A percentile compares a stretch with the other conserved stretches of the same genome.
phyloP scores from a whole-genome alignment of 1,140 invertebrate species.

The Lordiphosa stackelbergi region DNA sequence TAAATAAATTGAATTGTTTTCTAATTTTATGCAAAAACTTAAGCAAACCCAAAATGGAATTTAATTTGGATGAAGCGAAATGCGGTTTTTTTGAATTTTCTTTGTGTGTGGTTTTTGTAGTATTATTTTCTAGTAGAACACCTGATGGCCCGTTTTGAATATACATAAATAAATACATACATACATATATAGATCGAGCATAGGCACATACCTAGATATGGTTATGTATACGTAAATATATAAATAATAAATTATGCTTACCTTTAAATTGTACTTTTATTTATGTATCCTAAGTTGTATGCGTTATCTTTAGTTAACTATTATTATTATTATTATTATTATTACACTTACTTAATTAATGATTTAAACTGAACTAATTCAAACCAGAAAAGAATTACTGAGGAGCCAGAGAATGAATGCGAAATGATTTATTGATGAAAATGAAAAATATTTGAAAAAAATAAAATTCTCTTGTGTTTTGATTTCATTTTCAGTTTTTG shows the following conservation, averaged over 20 bases:
- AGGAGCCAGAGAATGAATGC: conserved; percentile 39
- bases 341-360: conserved; percentile 72
- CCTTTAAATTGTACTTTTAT: conserved; percentile 63
- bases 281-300: conserved; percentile 72
- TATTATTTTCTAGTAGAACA: conserved; percentile 66
- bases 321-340: conserved; percentile 45
- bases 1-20: conserved; percentile 74
- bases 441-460: conserved; percentile 30
- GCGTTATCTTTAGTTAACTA: conserved; percentile 72
- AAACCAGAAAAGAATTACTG: conserved; percentile 35
- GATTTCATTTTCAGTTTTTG: conserved; percentile 2
- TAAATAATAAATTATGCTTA: conserved; percentile 64
- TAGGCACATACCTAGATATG: conserved; percentile 42
- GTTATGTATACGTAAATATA: conserved; percentile 57
- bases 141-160: conserved; percentile 40
- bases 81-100: conserved; percentile 34
- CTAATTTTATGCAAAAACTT: conserved; percentile 67
- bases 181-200: conserved; percentile 27
- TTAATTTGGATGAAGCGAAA: conserved; percentile 16
- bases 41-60: conserved; percentile 36
- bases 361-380: conserved; percentile 63
- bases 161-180: conserved; percentile 36
- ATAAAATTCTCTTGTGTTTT: neutral
- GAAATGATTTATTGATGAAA: conserved; percentile 54
- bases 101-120: conserved; percentile 61